Evolutionary conservation across 2,888 invertebrate species (phyloP).

Genomic region (Apantesis nais): DNA sequence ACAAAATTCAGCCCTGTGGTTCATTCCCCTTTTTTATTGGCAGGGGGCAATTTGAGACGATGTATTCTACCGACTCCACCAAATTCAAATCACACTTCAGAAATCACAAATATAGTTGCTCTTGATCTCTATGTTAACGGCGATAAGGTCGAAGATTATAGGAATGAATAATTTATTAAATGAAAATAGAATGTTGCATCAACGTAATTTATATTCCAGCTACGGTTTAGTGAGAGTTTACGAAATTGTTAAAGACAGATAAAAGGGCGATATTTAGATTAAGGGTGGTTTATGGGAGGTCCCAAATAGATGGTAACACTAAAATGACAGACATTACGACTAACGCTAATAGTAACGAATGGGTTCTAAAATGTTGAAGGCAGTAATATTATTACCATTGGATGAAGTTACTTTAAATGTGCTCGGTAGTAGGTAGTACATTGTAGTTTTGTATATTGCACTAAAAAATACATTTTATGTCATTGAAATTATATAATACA

Average conservation of each 20-base stretch:
- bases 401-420: constrained; percentile 41
- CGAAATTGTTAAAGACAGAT: constrained; percentile 85
- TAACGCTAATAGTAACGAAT: constrained; percentile 74
- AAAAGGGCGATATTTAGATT: constrained; percentile 82
- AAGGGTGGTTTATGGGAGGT: constrained; percentile 78
- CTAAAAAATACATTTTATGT: not conserved
- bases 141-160: constrained; percentile 47
- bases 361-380: constrained; percentile 55
- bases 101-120: constrained; percentile 22
- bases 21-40: constrained; percentile 83
- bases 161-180: constrained; percentile 27
- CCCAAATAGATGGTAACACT: constrained; percentile 65
- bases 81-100: constrained; percentile 41
- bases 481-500: not conserved
- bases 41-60: constrained; percentile 83
- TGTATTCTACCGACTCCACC: constrained; percentile 75
- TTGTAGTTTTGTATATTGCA: not conserved
- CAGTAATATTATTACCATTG: constrained; percentile 34
- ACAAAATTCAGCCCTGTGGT: constrained; percentile 81
- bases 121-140: constrained; percentile 35
- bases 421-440: constrained; percentile 22
- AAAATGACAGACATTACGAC: constrained; percentile 74
- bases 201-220: constrained; percentile 81
- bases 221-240: constrained; percentile 83
- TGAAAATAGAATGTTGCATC: constrained; percentile 53